phyloP scores from a whole-genome alignment of 2,113 vertebrate species.

The Mastomys coucha region DNA sequence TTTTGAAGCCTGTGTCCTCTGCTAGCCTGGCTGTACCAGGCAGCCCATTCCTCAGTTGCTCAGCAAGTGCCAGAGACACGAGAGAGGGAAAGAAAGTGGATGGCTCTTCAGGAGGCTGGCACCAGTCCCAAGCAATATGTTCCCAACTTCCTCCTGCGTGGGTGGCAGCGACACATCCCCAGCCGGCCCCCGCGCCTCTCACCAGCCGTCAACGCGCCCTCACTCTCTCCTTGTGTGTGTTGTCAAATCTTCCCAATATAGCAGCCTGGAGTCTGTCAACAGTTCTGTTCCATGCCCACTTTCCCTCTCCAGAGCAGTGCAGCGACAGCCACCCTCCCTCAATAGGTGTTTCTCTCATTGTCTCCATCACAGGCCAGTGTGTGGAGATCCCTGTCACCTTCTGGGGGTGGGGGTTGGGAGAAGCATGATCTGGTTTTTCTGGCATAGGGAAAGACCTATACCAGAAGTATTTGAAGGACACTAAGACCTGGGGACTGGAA shows the following conservation, averaged over 20 bases:
- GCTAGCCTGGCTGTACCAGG: background rate
- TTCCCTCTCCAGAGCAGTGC: constrained; percentile 59
- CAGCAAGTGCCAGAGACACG: constrained; percentile 63
- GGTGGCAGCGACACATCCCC: constrained; percentile 74
- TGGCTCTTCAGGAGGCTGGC: constrained; percentile 76
- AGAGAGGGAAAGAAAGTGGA: constrained; percentile 58
- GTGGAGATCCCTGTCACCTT: background rate
- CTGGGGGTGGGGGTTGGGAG: background rate
- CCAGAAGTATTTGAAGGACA: background rate
- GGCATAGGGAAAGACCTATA: background rate
- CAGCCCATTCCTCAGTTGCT: constrained; percentile 58
- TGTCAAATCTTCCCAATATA: constrained; percentile 84
- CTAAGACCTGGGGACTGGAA: background rate
- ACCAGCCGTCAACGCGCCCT: constrained; percentile 80
- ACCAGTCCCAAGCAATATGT: constrained; percentile 77
- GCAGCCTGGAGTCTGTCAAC: constrained; percentile 84
- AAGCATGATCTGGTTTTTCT: background rate
- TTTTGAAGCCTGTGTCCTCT: background rate
- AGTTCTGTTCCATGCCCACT: constrained; percentile 77
- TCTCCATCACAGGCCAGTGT: background rate
- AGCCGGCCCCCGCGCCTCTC: constrained; percentile 78
- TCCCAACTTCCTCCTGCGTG: constrained; percentile 80
- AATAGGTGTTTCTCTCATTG: background rate
- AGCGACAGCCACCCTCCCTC: constrained; percentile 34
- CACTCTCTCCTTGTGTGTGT: constrained; percentile 83